Evolutionary conservation across 2,888 invertebrate genomes (phyloP).

Genomic region (Micoletzkya japonica): DNA sequence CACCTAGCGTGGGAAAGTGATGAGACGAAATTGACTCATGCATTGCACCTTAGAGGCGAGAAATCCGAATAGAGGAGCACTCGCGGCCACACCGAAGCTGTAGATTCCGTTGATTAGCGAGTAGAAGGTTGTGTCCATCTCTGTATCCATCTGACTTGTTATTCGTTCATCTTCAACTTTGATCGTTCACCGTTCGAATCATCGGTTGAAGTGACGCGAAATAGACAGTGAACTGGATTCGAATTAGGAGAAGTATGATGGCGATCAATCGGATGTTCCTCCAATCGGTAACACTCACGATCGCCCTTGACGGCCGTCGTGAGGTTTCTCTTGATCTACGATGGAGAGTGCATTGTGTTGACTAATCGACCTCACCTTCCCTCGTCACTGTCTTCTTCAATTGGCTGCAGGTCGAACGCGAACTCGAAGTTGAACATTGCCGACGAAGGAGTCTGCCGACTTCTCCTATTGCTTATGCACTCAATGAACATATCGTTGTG

Average conservation of each 20-base stretch:
- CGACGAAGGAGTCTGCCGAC: neutral
- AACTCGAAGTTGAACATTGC: slow-evolving; percentile 24
- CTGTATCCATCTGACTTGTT: slow-evolving; percentile 35
- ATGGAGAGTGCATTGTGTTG: too few species aligned
- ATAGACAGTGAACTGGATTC: slow-evolving; percentile 37
- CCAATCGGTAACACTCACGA: slow-evolving; percentile 30
- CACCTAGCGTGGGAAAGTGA: neutral
- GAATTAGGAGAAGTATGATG: slow-evolving; percentile 31
- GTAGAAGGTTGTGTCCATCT: slow-evolving; percentile 34
- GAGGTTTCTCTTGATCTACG: neutral
- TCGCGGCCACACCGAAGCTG: slow-evolving; percentile 34
- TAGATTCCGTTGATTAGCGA: slow-evolving; percentile 37
- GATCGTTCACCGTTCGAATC: slow-evolving; percentile 28
- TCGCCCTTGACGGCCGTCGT: slow-evolving; percentile 11
- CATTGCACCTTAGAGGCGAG: slow-evolving; percentile 32
- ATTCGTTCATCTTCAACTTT: neutral
- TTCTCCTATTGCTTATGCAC: neutral
- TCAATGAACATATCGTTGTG: neutral
- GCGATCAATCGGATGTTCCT: slow-evolving; percentile 28
- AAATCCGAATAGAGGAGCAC: slow-evolving; percentile 40
- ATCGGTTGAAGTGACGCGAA: slow-evolving; percentile 33
- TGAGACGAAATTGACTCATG: too few species aligned
- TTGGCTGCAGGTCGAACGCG: slow-evolving; percentile 22
- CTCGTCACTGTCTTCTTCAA: slow-evolving; percentile 13
- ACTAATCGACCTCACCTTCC: too few species aligned